Evolutionary conservation across 2,797 vertebrate genomes (phyloP).

Genomic region (Naso thynnoides): DNA sequence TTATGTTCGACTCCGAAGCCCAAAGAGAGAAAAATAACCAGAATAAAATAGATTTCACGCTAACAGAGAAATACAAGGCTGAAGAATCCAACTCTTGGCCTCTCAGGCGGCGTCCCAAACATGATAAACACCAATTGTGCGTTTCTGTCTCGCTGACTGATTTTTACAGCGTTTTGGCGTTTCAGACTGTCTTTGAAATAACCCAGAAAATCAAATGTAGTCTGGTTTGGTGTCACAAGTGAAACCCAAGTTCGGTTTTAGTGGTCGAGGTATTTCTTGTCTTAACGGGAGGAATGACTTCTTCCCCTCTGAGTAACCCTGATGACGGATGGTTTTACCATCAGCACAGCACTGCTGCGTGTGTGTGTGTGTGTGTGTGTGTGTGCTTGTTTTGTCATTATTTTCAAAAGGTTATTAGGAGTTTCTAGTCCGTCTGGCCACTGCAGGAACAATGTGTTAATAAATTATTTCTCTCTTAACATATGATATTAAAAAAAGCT

Average conservation of each 20-base stretch:
- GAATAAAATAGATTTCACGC: slow-evolving; percentile 45
- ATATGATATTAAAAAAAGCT: not conserved
- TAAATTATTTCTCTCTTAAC: slow-evolving; percentile 12
- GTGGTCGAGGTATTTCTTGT: slow-evolving; percentile 59
- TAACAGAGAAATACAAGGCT: slow-evolving; percentile 47
- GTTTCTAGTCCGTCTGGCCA: slow-evolving; percentile 69
- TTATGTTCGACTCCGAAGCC: slow-evolving; percentile 35
- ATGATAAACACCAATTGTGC: slow-evolving; percentile 55
- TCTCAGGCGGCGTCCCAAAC: slow-evolving; percentile 33
- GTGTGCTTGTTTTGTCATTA: slow-evolving; percentile 60
- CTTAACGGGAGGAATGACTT: slow-evolving; percentile 61
- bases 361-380: slow-evolving; percentile 12
- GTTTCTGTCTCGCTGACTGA: slow-evolving; percentile 45
- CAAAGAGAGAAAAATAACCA: slow-evolving; percentile 47
- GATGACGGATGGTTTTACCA: slow-evolving; percentile 62
- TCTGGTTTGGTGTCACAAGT: slow-evolving; percentile 50
- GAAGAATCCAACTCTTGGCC: slow-evolving; percentile 27
- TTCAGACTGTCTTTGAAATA: slow-evolving; percentile 51
- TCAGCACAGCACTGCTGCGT: slow-evolving; percentile 38
- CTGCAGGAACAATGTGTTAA: slow-evolving; percentile 64
- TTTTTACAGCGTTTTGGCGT: slow-evolving; percentile 50
- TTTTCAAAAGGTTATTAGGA: slow-evolving; percentile 61
- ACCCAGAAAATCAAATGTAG: slow-evolving; percentile 55
- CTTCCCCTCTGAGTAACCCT: slow-evolving; percentile 55
- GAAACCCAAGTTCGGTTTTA: slow-evolving; percentile 67